Base-by-base conservation (phyloP, 2,797 vertebrate genomes). In the Rousettus madagascariensis region DNA sequence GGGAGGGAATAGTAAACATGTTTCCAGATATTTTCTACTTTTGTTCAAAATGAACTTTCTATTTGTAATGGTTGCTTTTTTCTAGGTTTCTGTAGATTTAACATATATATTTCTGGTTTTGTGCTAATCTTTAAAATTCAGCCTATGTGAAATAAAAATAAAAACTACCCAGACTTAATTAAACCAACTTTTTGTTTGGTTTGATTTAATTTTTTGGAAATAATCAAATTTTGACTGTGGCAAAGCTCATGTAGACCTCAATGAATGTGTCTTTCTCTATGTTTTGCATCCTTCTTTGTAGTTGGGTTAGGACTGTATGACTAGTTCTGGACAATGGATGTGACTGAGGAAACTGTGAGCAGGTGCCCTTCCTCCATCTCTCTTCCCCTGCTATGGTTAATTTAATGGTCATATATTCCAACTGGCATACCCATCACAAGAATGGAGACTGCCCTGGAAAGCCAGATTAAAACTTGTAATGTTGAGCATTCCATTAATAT, bases 161-260 rank as follows among this genome's bases (percentile, higher is more conserved):
- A 91, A 86, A 95, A 43, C 2, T 65, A 69, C 3, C 38, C 11
- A 91, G 22, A 59, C 63, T 83, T 91, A 72, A 71, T 68, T 65
- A 95, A 85, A 74, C 2, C 5, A 83, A 19, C 11, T 65, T 92
- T 80, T 82, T 69, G 28, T n/a, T 83, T 88, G 6, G 4, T 69
- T 93, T 78, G 20, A 3, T 49, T 94, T 93, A 86, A 33, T 72
- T 90, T 91, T 28, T 87, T 55, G 20, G 36, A 96, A 94, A 77
- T 89, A 92, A 82, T 90, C 26, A 30, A 72, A 83, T 79, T 15
- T 80, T 2, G 11, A 30, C 43, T 79, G 4, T 82, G 38, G 28
- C 9, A 88, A 33, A 93, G 24, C 24, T 92, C 51, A 19, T 38
- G n/a, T 51, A 79, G 49, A 94, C 6, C 10, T 92, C 15, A 86